A percentile compares a stretch with the other conserved stretches of the same genome.
Conservation (phyloP, 1,140 invertebrate genomes). For the Nomia melanderi region DNA sequence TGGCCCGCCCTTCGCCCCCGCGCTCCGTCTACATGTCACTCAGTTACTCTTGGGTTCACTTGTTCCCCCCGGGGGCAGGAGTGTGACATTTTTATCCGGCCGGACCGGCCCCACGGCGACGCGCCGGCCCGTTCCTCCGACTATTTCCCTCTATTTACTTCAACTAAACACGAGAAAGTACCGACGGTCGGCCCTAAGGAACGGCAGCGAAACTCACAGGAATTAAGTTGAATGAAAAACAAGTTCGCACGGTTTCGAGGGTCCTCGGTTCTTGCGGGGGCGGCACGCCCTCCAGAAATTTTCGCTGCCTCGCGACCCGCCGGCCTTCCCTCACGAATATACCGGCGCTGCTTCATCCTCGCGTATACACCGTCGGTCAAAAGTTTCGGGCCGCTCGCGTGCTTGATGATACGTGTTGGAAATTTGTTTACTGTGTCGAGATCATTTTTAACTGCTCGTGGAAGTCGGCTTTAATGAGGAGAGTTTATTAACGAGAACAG, state of each 20-base stretch:
- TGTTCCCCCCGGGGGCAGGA: conserved; percentile 63
- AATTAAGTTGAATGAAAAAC: conserved; percentile 48
- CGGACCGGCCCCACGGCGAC: conserved; percentile 54
- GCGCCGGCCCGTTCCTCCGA: conserved; percentile 46
- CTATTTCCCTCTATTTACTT: conserved; percentile 60
- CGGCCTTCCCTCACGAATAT: not conserved
- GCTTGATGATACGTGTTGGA: no score
- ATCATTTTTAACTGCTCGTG: no score
- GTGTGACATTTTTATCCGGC: conserved; percentile 67
- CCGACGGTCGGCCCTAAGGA: conserved; percentile 18
- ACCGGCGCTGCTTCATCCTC: no score
- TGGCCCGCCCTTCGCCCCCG: conserved; percentile 38
- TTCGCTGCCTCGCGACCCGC: not conserved
- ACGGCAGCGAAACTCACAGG: conserved; percentile 45
- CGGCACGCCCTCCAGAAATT: conserved; percentile 1
- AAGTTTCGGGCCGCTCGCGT: no score
- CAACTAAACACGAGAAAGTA: conserved; percentile 59
- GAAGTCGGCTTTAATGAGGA: no score
- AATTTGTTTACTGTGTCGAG: no score
- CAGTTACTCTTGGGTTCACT: conserved; percentile 55
- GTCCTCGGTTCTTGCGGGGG: not conserved
- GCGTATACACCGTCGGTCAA: no score
- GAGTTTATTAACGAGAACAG: no score
- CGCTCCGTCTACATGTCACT: conserved; percentile 57
- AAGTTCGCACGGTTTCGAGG: not conserved